Evolutionary conservation across 2,113 vertebrate species (phyloP).

Genomic region (Erinaceus europaeus): DNA sequence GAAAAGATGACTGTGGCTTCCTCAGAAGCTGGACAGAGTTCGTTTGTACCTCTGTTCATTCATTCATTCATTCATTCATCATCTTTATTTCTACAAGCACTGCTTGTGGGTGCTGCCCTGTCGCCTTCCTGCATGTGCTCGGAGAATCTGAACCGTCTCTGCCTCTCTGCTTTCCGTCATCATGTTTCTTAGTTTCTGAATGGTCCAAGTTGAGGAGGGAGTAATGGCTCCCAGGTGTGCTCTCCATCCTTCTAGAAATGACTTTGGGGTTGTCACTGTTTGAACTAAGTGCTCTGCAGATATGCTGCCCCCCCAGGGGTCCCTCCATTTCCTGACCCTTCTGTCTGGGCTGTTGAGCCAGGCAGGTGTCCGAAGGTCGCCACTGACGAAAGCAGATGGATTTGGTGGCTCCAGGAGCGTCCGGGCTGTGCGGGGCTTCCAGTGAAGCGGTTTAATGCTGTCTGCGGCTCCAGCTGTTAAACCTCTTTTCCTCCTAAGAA

Average conservation of each 20-base stretch:
- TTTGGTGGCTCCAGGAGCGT: neutral
- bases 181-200: neutral
- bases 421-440: neutral
- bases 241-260: neutral
- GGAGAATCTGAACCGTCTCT: neutral
- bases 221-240: neutral
- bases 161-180: neutral
- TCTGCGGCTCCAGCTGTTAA: neutral
- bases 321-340: neutral
- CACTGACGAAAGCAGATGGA: neutral
- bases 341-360: neutral
- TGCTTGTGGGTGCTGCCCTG: neutral
- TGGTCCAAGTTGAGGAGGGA: neutral
- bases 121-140: no score
- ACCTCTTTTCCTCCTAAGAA: slow-evolving; percentile 39
- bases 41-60: no score
- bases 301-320: neutral
- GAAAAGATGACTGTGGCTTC: no score
- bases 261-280: neutral
- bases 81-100: no score
- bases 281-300: neutral
- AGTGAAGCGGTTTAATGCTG: neutral
- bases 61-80: no score
- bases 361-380: neutral
- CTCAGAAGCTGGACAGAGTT: no score